phyloP scores from a whole-genome alignment of 2,797 vertebrate genomes.

The Okamejei kenojei region DNA sequence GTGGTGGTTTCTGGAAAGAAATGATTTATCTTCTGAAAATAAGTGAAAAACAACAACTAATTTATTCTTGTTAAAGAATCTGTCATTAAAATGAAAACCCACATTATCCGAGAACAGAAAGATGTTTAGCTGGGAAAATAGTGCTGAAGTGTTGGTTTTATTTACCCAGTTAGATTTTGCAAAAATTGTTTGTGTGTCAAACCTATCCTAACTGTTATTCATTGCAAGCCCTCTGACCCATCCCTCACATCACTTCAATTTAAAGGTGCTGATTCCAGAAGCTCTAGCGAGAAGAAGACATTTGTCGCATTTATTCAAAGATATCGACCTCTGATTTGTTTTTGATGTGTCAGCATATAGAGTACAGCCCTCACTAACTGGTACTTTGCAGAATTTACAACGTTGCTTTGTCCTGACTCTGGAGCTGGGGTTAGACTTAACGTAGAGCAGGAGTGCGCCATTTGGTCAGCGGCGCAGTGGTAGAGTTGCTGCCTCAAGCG shows the following conservation, averaged over 20 bases:
- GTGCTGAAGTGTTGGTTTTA: neutral
- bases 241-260: neutral
- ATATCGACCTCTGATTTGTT: neutral
- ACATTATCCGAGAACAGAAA: neutral
- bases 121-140: neutral
- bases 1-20: neutral
- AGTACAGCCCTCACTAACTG: neutral
- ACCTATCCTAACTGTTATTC: slow-evolving; percentile 7
- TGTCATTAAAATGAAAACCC: neutral
- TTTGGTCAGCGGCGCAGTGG: too few species aligned
- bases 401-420: neutral
- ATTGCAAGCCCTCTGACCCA: neutral
- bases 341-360: neutral
- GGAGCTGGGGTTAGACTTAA: too few species aligned
- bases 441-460: too few species aligned
- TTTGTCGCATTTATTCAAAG: slow-evolving; percentile 25
- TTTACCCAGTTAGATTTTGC: neutral
- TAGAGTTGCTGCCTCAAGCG: too few species aligned
- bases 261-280: neutral
- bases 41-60: neutral
- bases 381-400: neutral
- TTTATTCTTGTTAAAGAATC: slow-evolving; percentile 25
- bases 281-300: neutral
- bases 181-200: slow-evolving; percentile 11
- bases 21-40: neutral